These are phyloP conservation scores for Antechinus flavipes DNA, from an alignment of 2,113 vertebrate genomes.

Conservation along the genomic window DNA sequence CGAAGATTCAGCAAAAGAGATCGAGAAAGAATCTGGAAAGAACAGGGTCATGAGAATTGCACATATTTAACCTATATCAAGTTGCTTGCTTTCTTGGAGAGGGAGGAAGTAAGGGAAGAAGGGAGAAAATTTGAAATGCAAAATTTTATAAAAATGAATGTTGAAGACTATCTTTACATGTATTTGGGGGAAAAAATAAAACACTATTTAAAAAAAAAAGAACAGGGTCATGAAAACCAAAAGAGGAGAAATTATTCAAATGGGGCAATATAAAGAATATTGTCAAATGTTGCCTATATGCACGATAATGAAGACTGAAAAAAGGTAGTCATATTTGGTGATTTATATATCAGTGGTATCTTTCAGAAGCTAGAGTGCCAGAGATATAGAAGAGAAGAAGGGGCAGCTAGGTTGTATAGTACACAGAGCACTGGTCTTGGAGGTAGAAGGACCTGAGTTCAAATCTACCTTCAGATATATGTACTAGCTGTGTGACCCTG, in stretches of 20 bases:
- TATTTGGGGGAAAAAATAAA: too few relatives aligned
- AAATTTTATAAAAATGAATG: too few relatives aligned
- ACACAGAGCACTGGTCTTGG: too few relatives aligned
- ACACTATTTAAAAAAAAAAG: too few relatives aligned
- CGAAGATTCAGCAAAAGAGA: background rate
- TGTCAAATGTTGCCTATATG: background rate
- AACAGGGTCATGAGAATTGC: background rate
- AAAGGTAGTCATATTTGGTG: background rate
- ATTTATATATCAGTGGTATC: background rate
- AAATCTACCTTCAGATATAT: too few relatives aligned
- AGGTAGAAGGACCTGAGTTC: too few relatives aligned
- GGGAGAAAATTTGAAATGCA: too few relatives aligned
- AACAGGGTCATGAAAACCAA: background rate
- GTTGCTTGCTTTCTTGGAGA: too few relatives aligned
- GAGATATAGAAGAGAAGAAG: background rate
- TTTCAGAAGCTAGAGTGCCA: background rate
- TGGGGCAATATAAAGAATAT: background rate
- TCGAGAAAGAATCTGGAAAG: background rate
- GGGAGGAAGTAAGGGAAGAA: too few relatives aligned
- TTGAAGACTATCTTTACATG: too few relatives aligned
- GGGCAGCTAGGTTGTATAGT: background rate
- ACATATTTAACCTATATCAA: too few relatives aligned
- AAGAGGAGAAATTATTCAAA: background rate
- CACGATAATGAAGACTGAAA: background rate
- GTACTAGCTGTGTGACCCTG: too few relatives aligned